A percentile compares a stretch with the other conserved stretches of the same genome.
These are phyloP conservation scores for Urophycis tenuis DNA, from an alignment of 2,797 vertebrate genomes.

Conservation along the genomic window DNA sequence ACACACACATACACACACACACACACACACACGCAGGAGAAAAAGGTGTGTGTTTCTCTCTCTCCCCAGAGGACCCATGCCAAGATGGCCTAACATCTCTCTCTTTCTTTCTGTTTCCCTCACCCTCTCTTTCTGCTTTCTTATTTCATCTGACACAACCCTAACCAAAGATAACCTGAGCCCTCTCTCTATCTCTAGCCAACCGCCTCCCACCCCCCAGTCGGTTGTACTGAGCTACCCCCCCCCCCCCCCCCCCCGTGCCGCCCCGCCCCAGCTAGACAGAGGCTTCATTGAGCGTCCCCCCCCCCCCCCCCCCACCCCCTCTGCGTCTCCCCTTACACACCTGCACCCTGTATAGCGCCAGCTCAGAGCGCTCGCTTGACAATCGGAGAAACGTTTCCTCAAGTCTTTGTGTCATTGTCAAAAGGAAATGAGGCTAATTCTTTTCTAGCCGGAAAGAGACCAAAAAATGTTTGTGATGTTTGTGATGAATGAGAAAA, in stretches of 20 bases:
- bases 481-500: background rate
- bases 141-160: background rate
- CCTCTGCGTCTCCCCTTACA: background rate
- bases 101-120: slow-evolving; percentile 29
- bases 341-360: background rate
- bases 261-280: background rate
- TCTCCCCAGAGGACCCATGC: background rate
- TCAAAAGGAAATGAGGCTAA: too few species aligned
- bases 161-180: background rate
- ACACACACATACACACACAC: background rate
- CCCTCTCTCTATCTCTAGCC: background rate
- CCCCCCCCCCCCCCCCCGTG: background rate
- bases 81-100: background rate
- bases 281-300: background rate
- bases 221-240: too few species aligned
- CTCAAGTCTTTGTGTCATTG: background rate
- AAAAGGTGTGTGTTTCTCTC: background rate
- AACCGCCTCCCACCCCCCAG: too few species aligned
- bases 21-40: background rate
- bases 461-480: too few species aligned
- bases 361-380: background rate
- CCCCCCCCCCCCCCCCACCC: background rate
- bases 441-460: too few species aligned
- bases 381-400: background rate
- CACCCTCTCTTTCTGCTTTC: slow-evolving; percentile 12